Evolutionary conservation across 1,140 invertebrate species (phyloP), one percentile per base, ranked within the genome.

Genomic region (Heliothis subflexa): DNA sequence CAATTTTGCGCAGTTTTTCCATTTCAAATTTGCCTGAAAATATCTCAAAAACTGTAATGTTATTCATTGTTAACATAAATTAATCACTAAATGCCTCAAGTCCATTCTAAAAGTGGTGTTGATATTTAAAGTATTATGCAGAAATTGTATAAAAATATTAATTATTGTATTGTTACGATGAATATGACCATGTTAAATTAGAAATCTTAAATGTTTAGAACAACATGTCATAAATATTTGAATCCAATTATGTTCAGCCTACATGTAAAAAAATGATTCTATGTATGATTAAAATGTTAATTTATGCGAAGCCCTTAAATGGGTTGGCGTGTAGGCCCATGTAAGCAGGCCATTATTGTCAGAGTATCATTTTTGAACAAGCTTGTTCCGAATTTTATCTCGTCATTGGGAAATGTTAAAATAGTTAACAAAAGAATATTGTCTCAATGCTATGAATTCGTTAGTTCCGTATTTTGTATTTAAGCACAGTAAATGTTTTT

Each of bases 1-100:
- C 64, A 68, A 50, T 68, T 50, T 68, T 50, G 64, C 21, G 64
- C 45, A 52, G 18, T 52, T 70, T 70, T 70, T 70, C 47, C 21
- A 28, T 33, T 68, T 49, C 45, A 68, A 68, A 49, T 70, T 40
- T 70, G 66, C 66, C 66, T 70, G 18, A 28, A 25, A 70, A 62
- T 28, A 45, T 62, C 47, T 50, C 13, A 12, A 47, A 50, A 68
- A 13, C 21, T 13, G 14, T 21, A 70, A 70, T 49, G 45, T 50
- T 47, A 28, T 47, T 40, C 33, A 64, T 45, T 64, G 33, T 64
- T 64, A 45, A 64, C 11, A 64, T 25, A 40, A 40, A 2, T 33
- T 33, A n/a, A 64, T 64, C 40, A 45, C n/a, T 64, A 16, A 16
- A 47, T 66, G 33, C 40, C 62, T 13, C 12, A 47, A 47, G 62